Evolutionary conservation across 2,888 invertebrate genomes (phyloP).

Genomic region (Sinelater perroti): DNA sequence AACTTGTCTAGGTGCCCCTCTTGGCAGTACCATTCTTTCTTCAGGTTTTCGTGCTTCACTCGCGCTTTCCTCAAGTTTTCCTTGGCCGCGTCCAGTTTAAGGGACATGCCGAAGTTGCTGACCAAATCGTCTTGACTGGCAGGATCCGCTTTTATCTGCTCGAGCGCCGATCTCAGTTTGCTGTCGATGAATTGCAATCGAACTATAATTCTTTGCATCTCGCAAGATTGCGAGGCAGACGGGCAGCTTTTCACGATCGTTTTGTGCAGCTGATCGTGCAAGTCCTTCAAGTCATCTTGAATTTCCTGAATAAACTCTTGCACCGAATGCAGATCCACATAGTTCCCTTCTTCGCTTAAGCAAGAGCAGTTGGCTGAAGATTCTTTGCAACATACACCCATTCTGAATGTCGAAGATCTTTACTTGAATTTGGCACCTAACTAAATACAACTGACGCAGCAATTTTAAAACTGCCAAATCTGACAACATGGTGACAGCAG

Average conservation of each 20-base stretch:
- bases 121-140: neutral
- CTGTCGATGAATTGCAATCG: neutral
- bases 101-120: conserved; percentile 22
- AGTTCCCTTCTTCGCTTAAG: neutral
- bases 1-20: conserved; percentile 23
- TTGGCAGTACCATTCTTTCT: conserved; percentile 32
- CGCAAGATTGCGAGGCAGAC: neutral
- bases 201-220: neutral
- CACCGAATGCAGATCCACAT: too few relatives aligned
- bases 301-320: neutral
- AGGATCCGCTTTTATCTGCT: neutral
- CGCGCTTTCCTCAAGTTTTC: neutral
- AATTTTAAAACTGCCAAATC: too few relatives aligned
- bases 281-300: neutral
- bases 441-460: too few relatives aligned
- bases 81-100: conserved; percentile 20
- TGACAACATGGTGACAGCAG: too few relatives aligned
- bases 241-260: neutral
- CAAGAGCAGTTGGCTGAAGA: too few relatives aligned
- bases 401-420: too few relatives aligned
- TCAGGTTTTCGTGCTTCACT: conserved; percentile 11
- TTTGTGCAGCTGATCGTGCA: neutral
- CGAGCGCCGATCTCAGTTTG: neutral
- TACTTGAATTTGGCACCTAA: too few relatives aligned
- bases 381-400: too few relatives aligned